Evolutionary conservation across 2,113 vertebrate species (phyloP), one percentile per base, ranked within the genome.

Genomic region (Dipodomys stephensi): DNA sequence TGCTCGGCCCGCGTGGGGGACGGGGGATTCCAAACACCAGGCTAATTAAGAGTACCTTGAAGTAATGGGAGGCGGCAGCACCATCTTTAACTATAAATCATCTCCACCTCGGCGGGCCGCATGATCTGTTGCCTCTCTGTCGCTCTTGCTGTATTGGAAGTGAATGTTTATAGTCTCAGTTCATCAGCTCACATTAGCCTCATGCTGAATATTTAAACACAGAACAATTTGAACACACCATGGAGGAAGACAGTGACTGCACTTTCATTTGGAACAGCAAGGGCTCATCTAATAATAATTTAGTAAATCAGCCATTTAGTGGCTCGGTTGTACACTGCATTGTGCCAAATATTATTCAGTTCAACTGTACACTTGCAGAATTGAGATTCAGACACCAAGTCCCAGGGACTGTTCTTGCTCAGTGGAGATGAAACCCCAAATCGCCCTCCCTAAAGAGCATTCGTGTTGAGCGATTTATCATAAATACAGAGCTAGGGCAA

Each of bases 151-250:
- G 97, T 97, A 98, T 97, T 23, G 97, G 97, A 98, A 98, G 98
- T 97, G 98, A 98, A 97, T 97, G 98, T 98, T 98, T 98, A 98
- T 96, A 97, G 98, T 98, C 97, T 98, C 98, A 98, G 97, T 98
- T 98, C 98, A 98, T 98, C 98, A 98, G 98, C 98, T 99, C 98
- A 97, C 98, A 98, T 99, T 99, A 99, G 98, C 98, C 98, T 98
- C 98, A 98, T 98, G 98, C 98, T 98, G 98, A 98, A 98, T 98
- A 98, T 98, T 98, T 98, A 98, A 98, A 98, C 98, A 98, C 98
- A 98, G 98, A 98, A 98, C 98, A 98, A 98, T 98, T 98, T 98
- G 97, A 98, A 97, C 98, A 97, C 98, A 96, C 98, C 98, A 98
- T 97, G 98, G 97, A 98, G 96, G 97, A 97, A 98, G 98, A 96